Evolutionary conservation across 2,113 vertebrate genomes (phyloP).

Genomic region (Zapus hudsonius): DNA sequence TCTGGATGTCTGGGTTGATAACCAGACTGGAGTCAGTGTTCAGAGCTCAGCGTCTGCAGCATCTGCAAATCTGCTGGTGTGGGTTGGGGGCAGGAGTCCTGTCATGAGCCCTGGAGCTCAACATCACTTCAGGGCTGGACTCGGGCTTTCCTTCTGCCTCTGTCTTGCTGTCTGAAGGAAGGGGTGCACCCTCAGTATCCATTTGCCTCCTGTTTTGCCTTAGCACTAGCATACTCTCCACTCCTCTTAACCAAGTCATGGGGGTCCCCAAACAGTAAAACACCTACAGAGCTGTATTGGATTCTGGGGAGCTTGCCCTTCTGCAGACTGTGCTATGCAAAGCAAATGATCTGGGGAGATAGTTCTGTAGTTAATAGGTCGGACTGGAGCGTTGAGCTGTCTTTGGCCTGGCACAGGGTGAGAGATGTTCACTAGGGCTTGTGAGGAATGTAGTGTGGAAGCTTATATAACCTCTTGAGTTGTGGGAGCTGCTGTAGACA

Average conservation of each 20-base stretch:
- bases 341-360: neutral
- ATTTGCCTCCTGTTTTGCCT: neutral
- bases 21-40: neutral
- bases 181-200: accelerated
- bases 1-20: neutral
- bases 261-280: neutral
- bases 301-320: neutral
- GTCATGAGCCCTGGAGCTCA: neutral
- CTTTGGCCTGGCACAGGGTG: too few species aligned
- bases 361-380: neutral
- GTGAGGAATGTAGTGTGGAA: neutral
- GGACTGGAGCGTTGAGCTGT: neutral
- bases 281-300: neutral
- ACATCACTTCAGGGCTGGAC: neutral
- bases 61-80: neutral
- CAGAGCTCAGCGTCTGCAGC: neutral
- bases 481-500: neutral
- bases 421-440: accelerated
- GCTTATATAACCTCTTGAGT: neutral
- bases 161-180: neutral
- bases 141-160: neutral
- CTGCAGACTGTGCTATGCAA: neutral
- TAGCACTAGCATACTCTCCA: neutral
- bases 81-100: neutral
- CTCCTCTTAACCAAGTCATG: neutral